Evolutionary conservation across 2,888 invertebrate genomes (phyloP), one percentile per base, ranked within the genome.

Genomic region (Cabera pusaria): DNA sequence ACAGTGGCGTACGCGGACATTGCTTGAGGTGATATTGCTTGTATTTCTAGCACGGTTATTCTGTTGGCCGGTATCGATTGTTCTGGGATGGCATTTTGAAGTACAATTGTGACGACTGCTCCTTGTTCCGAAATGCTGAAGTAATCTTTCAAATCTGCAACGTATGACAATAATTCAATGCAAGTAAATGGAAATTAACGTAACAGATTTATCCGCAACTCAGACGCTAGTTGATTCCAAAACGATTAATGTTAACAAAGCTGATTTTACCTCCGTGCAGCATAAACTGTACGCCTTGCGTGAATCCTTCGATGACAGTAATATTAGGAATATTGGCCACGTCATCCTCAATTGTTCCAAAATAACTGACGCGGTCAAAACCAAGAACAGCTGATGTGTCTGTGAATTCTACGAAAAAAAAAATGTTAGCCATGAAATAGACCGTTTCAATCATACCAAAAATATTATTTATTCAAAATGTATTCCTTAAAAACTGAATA

Each of bases 211-310:
- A n/a, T n/a, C n/a, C n/a, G n/a, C n/a, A n/a, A n/a, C n/a, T n/a
- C n/a, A n/a, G n/a, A n/a, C n/a, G n/a, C n/a, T n/a, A n/a, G n/a
- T n/a, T n/a, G n/a, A n/a, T n/a, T n/a, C n/a, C n/a, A n/a, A n/a
- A n/a, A n/a, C n/a, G n/a, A n/a, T n/a, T n/a, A n/a, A n/a, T n/a
- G n/a, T n/a, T n/a, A n/a, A n/a, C n/a, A n/a, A n/a, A n/a, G n/a
- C n/a, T n/a, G 4, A 9, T 21, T 36, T 22, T 52, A 67, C 71
- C 66, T 54, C 68, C 69, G 5, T 46, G 44, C 29, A 69, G 27
- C 1, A 31, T 20, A 22, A 66, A 65, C 5, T 21, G 6, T 0
- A 72, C 67, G 9, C 44, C 41, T 5, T 44, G n/a, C 5, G 43
- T 44, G 35, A 53, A 63, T 29, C 64, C 71, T 29, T 61, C 57